These are phyloP conservation scores for Anodontia alba DNA, from an alignment of 2,888 invertebrate species.

Conservation along the genomic window DNA sequence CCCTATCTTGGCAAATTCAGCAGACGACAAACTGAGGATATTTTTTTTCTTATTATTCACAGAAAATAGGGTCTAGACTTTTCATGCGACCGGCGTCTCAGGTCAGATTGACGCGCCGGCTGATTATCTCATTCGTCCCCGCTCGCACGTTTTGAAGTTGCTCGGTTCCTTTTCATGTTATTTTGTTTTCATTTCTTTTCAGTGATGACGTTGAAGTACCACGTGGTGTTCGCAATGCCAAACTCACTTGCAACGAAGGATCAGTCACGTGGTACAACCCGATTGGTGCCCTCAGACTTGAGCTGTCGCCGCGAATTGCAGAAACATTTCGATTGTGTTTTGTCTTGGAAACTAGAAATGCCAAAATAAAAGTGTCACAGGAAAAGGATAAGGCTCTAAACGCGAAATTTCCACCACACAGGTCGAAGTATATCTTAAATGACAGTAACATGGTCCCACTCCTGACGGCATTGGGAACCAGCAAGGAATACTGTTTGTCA, in stretches of 20 bases:
- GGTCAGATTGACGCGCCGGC: too few relatives aligned
- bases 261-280: constrained; percentile 70
- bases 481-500: constrained; percentile 65
- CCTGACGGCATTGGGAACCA: constrained; percentile 54
- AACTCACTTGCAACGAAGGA: constrained; percentile 66
- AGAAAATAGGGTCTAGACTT: too few relatives aligned
- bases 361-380: constrained; percentile 64
- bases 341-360: constrained; percentile 58
- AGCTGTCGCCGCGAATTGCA: constrained; percentile 53
- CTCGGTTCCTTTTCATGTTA: too few relatives aligned
- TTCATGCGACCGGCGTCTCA: too few relatives aligned
- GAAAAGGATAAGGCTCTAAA: constrained; percentile 49
- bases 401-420: constrained; percentile 35
- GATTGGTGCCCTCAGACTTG: constrained; percentile 65
- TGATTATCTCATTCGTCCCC: too few relatives aligned
- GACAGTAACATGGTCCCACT: constrained; percentile 61
- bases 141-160: too few relatives aligned
- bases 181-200: constrained; percentile 46
- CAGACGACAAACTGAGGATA: too few relatives aligned
- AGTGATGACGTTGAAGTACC: constrained; percentile 54
- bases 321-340: constrained; percentile 64
- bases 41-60: too few relatives aligned
- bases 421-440: constrained; percentile 36
- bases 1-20: too few relatives aligned
- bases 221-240: constrained; percentile 60